Base-by-base conservation (phyloP, 2,113 vertebrate species). In the Callaeas wilsoni region DNA sequence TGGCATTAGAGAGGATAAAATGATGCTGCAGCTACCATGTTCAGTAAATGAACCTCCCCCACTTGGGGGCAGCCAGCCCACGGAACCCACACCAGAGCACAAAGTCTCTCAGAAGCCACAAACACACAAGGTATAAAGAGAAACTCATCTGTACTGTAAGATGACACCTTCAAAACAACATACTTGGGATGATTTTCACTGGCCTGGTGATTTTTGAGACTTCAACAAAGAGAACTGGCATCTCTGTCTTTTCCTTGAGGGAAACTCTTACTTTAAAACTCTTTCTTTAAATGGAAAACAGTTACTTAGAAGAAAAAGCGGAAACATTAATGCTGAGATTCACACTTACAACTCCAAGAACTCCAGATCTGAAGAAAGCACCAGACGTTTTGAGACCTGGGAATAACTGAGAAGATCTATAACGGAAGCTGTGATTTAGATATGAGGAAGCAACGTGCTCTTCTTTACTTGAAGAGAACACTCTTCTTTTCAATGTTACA, bases 401-500 rank as follows among this genome's bases (percentile, higher is more conserved):
- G 64, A 87, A 93, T 82, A 91, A 95, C 77, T 89, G 80, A 64
- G 76, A 76, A 32, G 71, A 84, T 86, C 89, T 91, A 17, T 56
- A 84, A 75, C 25, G 9, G 55, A 90, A 71, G n/a, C 85, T 78
- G 68, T 62, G 79, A 90, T 87, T 82, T 90, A 77, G 93, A 56
- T 35, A 86, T 8, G 49, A 93, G 93, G 77, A 78, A 78, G 76
- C 69, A 89, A 81, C 2, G 6, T 70, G 79, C 76, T 94, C 89
- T 47, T 78, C 80, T 89, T 84, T 77, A 68, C 69, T 80, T 87
- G 90, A 90, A 95, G 92, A 73, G 76, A 85, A 92, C 83, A 74
- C 85, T 93, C 83, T 95, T 94, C 85, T 94, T 92, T 90, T 89
- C 94, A 84, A 12, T 57, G 87, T 94, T 94, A 90, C 90, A 84